A percentile compares a stretch with the other conserved stretches of the same genome.
Evolutionary conservation across 1,140 invertebrate species (phyloP).

Genomic region (Drosophila rhopaloa): DNA sequence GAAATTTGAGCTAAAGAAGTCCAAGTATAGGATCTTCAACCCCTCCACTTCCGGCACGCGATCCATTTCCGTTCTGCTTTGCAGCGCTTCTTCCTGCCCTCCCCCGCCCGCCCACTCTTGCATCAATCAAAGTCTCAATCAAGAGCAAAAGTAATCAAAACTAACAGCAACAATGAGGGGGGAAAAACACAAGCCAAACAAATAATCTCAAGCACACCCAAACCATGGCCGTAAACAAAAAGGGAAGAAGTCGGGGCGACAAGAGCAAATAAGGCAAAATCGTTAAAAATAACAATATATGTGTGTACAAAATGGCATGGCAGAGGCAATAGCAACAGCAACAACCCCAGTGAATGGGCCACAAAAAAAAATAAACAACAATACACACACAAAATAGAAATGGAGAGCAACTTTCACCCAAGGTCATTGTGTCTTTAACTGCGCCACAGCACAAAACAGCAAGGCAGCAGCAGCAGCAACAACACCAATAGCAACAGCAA

Average conservation of each 20-base stretch:
- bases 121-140: slow-evolving; percentile 65
- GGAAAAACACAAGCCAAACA: slow-evolving; percentile 39
- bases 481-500: slow-evolving; percentile 10
- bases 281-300: slow-evolving; percentile 71
- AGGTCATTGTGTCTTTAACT: slow-evolving; percentile 84
- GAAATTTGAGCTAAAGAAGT: slow-evolving; percentile 35
- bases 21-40: slow-evolving; percentile 10
- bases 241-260: slow-evolving; percentile 42
- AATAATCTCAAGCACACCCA: slow-evolving; percentile 32
- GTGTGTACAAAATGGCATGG: slow-evolving; percentile 48
- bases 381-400: slow-evolving; percentile 72
- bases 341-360: slow-evolving; percentile 37
- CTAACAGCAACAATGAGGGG: slow-evolving; percentile 36
- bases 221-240: slow-evolving; percentile 45
- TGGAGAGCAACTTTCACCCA: slow-evolving; percentile 84
- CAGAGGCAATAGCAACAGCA: slow-evolving; percentile 25
- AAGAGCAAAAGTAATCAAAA: slow-evolving; percentile 79
- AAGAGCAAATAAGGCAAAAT: slow-evolving; percentile 55
- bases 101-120: slow-evolving; percentile 5
- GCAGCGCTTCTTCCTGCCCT: slow-evolving; percentile 15
- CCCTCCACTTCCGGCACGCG: slow-evolving; percentile 66
- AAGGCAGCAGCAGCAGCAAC: slow-evolving; percentile 34
- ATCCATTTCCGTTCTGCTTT: slow-evolving; percentile 73
- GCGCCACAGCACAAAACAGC: slow-evolving; percentile 58
- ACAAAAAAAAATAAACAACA: slow-evolving; percentile 41